A percentile compares a stretch with the other conserved stretches of the same genome.
Evolutionary conservation across 1,140 invertebrate genomes (phyloP).

Genomic region (Euwallacea fornicatus): DNA sequence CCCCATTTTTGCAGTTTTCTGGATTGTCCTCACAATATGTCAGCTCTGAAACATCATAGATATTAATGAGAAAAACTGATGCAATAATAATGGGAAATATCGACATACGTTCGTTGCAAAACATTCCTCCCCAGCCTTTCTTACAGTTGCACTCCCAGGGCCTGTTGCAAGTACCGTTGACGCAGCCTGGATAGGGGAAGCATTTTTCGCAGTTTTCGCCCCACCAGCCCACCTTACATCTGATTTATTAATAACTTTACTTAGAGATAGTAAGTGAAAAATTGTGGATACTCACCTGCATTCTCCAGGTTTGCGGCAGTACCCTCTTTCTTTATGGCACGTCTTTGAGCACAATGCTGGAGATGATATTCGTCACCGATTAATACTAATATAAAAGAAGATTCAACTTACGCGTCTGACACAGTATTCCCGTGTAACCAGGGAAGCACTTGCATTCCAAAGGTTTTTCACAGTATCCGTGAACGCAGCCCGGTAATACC

Average conservation of each 20-base stretch:
- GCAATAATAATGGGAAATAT: background rate
- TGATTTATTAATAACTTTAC: slow-evolving; percentile 50
- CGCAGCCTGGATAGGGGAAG: slow-evolving; percentile 82
- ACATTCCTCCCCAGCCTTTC: slow-evolving; percentile 83
- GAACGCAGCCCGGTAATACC: slow-evolving; percentile 75
- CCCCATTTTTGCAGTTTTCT: slow-evolving; percentile 72
- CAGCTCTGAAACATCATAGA: slow-evolving; percentile 59
- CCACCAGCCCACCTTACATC: slow-evolving; percentile 87
- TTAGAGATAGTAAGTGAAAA: background rate
- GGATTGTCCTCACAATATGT: slow-evolving; percentile 75
- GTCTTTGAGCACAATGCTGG: slow-evolving; percentile 79
- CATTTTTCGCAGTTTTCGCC: slow-evolving; percentile 80
- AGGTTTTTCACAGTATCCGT: slow-evolving; percentile 79
- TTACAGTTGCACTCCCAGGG: slow-evolving; percentile 90
- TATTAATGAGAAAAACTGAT: background rate
- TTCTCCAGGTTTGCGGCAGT: slow-evolving; percentile 79
- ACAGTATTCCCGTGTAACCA: slow-evolving; percentile 85
- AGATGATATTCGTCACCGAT: slow-evolving; percentile 35
- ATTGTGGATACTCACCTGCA: slow-evolving; percentile 53
- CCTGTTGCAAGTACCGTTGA: slow-evolving; percentile 77
- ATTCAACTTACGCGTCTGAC: slow-evolving; percentile 73
- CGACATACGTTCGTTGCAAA: slow-evolving; percentile 78
- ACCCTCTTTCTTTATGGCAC: slow-evolving; percentile 81
- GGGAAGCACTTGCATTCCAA: slow-evolving; percentile 83
- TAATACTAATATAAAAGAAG: too few relatives aligned